Base-by-base conservation (phyloP, 2,113 vertebrate genomes). In the Orthochromis malagaraziensis region DNA sequence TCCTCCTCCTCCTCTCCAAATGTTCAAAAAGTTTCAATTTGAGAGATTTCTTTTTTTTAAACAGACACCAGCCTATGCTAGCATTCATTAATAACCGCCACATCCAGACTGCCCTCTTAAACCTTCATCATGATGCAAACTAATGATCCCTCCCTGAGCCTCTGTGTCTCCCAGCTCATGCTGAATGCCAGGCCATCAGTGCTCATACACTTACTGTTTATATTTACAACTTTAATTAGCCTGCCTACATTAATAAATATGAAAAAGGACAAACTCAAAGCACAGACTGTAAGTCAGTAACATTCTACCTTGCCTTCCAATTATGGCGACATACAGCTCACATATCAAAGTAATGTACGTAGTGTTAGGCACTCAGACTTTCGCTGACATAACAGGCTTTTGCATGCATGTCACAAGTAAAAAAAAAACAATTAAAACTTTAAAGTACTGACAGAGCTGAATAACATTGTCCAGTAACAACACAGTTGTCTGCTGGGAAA, bases 91-190 rank as follows among this genome's bases (percentile, higher is more conserved):
- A 82, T 85, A 63, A 60, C 40, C 3, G 1, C 12, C 54, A 8
- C n/a, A 79, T 29, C 21, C 47, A 60, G 79, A 85, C 79, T 26
- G 60, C 54, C 51, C 70, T 57, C 53, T 87, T 70, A 42, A 84
- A 49, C 82, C 77, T 89, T 89, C 87, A 91, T 90, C 88, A 40
- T 24, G 47, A 88, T 87, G 87, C 68, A 85, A 90, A 88, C 84
- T 31, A 84, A 82, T 51, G 24, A 54, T 47, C 45, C 21, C 38
- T 65, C 73, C 84, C 6, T 35, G 26, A 70, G 58, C 79, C 49
- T 33, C 26, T 14, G 58, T 88, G 14, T 86, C 19, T 49, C 4
- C 2, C 45, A 58, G 85, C 65, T 58, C 58, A 21, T 49, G 4
- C n/a, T 38, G 63, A 90, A 55, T 9, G 5, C 6, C 60, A 38